These are phyloP conservation scores for Scaptomyza hsui DNA, from an alignment of 1,140 invertebrate genomes.

Conservation along the genomic window DNA sequence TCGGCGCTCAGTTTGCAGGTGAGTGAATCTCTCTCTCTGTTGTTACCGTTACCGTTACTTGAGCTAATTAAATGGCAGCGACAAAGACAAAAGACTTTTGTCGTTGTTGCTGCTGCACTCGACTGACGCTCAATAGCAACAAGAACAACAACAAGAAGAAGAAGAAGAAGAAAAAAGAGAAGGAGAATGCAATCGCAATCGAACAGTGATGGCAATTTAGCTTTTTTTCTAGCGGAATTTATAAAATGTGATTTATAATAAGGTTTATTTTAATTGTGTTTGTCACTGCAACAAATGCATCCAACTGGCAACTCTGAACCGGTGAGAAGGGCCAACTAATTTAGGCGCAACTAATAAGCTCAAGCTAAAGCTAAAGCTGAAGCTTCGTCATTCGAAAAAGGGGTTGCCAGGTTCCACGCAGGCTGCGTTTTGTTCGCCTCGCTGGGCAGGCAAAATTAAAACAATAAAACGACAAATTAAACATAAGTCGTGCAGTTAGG, in stretches of 20 bases:
- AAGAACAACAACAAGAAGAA: neutral
- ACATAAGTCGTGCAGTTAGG: conserved; percentile 28
- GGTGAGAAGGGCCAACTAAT: conserved; percentile 5
- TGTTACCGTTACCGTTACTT: too few relatives aligned
- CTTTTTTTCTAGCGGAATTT: too few relatives aligned
- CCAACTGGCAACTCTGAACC: conserved; percentile 57
- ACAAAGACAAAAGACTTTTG: conserved; percentile 6
- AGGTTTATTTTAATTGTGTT: too few relatives aligned
- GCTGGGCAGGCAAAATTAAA: conserved; percentile 62
- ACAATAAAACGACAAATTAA: conserved; percentile 75
- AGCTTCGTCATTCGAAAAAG: conserved; percentile 7
- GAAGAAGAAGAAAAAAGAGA: neutral
- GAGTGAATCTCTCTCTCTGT: conserved; percentile 48
- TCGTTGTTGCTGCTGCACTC: conserved; percentile 4
- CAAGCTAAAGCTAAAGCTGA: neutral
- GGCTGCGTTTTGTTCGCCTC: conserved; percentile 48
- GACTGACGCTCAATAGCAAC: too few relatives aligned
- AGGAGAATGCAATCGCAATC: neutral
- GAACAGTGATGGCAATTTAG: too few relatives aligned
- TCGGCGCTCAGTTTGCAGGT: conserved; percentile 81
- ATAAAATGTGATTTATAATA: too few relatives aligned
- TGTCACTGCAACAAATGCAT: conserved; percentile 40
- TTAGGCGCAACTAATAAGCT: conserved; percentile 45
- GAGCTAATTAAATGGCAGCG: conserved; percentile 40
- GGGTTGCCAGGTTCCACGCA: conserved; percentile 29